Base-by-base conservation (phyloP, 1,140 invertebrate genomes). In the Bemisia tabaci region DNA sequence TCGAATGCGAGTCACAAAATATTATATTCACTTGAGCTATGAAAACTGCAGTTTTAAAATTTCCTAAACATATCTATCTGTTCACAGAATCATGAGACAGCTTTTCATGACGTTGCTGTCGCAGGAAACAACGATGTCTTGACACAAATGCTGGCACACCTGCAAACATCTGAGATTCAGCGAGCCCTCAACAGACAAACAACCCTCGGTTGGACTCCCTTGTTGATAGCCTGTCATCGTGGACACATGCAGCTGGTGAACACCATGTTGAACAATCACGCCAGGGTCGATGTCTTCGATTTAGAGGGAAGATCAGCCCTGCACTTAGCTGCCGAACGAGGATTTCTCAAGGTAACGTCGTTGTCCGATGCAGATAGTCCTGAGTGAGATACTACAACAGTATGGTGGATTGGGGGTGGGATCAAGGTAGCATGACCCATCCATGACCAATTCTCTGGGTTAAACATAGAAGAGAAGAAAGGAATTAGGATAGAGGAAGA, bases 271-370 rank as follows among this genome's bases (percentile, higher is more conserved):
- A 82, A 87, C 24, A 93, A 95, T 75, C 92, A 96, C 77, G 96
- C 95, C 1, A 86, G 97, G 75, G 97, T 99, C 9, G 97, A 99
- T 78, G 95, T 99, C 0, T 99, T 99, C 77, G 97, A 99, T 76
- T 87, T 89, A 69, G 95, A 97, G 77, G 95, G 95, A 12, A 83
- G 95, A 72, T 95, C 94, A 0, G 94, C 94, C 0, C 80, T 99
- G 59, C 97, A 99, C 78, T 80, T 98, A 67, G 95, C 95, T 0
- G 94, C 94, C 1, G 94, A 98, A 74, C 88, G 89, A 72, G 96
- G 96, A 0, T 97, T 92, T 74, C 77, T 90, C 59, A 84, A 94
- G 77, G 83, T 88, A 67, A 26, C n/a, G n/a, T n/a, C n/a, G n/a
- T n/a, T n/a, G n/a, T n/a, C n/a, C 33, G 60, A 63, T 22, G 23